Conservation (phyloP, 2,888 invertebrate species). For the Dermolepida albohirtum region DNA sequence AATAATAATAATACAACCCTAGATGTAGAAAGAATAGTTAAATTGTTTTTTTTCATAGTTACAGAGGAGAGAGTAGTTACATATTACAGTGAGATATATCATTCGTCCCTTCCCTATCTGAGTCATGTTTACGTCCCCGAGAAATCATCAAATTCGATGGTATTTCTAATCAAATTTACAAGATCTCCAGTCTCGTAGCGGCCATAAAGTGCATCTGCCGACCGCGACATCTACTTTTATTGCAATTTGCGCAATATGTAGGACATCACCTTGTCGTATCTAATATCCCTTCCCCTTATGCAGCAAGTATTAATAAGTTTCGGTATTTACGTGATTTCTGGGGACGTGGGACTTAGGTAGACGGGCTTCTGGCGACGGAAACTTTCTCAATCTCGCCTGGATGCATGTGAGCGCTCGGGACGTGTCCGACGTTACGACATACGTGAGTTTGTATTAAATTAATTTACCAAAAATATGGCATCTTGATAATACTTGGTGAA, state of each 20-base stretch:
- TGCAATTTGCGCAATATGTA: slow-evolving; percentile 52
- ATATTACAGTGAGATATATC: too few species aligned
- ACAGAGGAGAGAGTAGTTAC: too few species aligned
- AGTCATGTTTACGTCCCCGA: not conserved
- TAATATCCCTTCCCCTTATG: slow-evolving; percentile 45
- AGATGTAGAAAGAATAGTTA: too few species aligned
- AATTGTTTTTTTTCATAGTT: too few species aligned
- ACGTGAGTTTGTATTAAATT: slow-evolving; percentile 30
- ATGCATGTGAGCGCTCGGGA: slow-evolving; percentile 1
- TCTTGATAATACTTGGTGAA: slow-evolving; percentile 22
- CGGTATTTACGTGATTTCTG: slow-evolving; percentile 36
- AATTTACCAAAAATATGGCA: slow-evolving; percentile 35
- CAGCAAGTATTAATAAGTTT: slow-evolving; percentile 51
- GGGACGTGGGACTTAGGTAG: slow-evolving; percentile 8
- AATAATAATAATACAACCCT: too few species aligned
- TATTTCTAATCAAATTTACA: slow-evolving; percentile 46
- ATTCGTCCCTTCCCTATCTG: too few species aligned
- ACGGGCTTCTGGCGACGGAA: not conserved
- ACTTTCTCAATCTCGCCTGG: slow-evolving; percentile 24
- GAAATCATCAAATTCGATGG: slow-evolving; percentile 38
- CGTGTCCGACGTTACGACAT: slow-evolving; percentile 5
- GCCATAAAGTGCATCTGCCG: slow-evolving; percentile 53
- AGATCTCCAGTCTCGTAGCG: slow-evolving; percentile 36
- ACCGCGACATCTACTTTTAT: slow-evolving; percentile 50
- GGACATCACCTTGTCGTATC: slow-evolving; percentile 46